Conservation (phyloP, 2,888 invertebrate species). For the Graphium colonna region DNA sequence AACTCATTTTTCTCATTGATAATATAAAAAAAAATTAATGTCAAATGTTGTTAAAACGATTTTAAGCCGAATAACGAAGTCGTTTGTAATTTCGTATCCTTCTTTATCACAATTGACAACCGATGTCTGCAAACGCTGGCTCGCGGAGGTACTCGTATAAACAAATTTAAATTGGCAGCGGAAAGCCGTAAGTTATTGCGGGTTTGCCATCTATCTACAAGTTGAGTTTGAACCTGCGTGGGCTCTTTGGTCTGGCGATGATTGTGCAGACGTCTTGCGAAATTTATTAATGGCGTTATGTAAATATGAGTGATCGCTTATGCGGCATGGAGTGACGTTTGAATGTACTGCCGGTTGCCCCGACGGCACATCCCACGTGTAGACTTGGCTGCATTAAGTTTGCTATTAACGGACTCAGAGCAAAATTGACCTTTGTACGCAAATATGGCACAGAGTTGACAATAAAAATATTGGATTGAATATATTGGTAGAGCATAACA, state of each 20-base stretch:
- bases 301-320: constrained; percentile 56
- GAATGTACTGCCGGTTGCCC: constrained; percentile 17
- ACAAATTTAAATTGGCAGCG: constrained; percentile 3
- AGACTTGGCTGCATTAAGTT: too few relatives aligned
- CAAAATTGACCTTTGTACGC: too few relatives aligned
- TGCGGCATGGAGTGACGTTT: constrained; percentile 17
- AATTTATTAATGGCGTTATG: constrained; percentile 59
- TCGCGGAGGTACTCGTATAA: not conserved
- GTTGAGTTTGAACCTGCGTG: constrained; percentile 53
- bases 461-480: too few relatives aligned
- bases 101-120: not conserved
- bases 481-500: too few relatives aligned
- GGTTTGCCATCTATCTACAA: not conserved
- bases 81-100: not conserved
- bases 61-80: too few relatives aligned
- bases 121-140: not conserved
- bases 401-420: too few relatives aligned
- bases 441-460: too few relatives aligned
- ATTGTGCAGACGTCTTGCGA: constrained; percentile 54
- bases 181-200: constrained; percentile 7
- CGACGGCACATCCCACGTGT: too few relatives aligned
- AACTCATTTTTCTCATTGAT: too few relatives aligned
- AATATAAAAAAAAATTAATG: too few relatives aligned
- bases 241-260: constrained; percentile 48
- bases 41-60: not conserved